Conservation (phyloP, 2,888 invertebrate genomes). For the Brenthis hecate region DNA sequence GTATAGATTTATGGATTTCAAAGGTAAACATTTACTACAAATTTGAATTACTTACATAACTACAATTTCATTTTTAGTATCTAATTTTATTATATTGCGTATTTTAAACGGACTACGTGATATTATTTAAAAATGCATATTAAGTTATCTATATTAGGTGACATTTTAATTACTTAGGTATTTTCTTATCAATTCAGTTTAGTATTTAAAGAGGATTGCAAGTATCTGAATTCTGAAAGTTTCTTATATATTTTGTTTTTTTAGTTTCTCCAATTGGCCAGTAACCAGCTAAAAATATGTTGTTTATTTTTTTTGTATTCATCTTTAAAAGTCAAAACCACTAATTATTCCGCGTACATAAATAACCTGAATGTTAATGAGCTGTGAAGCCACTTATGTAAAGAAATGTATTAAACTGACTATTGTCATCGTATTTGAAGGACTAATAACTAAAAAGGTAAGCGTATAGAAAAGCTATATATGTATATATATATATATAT, state of each 20-base stretch:
- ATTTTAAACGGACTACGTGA: slow-evolving; percentile 1
- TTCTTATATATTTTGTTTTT: no score
- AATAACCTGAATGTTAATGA: slow-evolving; percentile 4
- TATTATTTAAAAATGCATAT: slow-evolving; percentile 12
- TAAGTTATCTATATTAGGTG: not conserved
- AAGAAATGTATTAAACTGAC: slow-evolving; percentile 11
- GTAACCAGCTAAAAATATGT: no score
- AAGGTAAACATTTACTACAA: no score
- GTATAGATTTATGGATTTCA: not conserved
- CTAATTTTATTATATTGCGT: not conserved
- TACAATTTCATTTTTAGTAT: not conserved
- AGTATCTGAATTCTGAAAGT: no score
- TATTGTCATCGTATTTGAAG: not conserved
- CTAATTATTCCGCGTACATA: slow-evolving; percentile 2
- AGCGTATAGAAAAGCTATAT: no score
- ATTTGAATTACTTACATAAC: no score
- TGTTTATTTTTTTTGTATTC: not conserved
- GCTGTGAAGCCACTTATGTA: slow-evolving; percentile 14
- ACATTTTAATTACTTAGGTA: slow-evolving; percentile 4
- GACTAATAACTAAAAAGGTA: not conserved
- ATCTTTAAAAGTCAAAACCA: not conserved
- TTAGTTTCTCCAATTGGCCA: no score
- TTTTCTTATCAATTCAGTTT: slow-evolving; percentile 1
- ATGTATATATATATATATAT: no score
- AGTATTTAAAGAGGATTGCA: no score